Evolutionary conservation across 2,888 invertebrate genomes (phyloP).

Genomic region (Noctua fimbriata): DNA sequence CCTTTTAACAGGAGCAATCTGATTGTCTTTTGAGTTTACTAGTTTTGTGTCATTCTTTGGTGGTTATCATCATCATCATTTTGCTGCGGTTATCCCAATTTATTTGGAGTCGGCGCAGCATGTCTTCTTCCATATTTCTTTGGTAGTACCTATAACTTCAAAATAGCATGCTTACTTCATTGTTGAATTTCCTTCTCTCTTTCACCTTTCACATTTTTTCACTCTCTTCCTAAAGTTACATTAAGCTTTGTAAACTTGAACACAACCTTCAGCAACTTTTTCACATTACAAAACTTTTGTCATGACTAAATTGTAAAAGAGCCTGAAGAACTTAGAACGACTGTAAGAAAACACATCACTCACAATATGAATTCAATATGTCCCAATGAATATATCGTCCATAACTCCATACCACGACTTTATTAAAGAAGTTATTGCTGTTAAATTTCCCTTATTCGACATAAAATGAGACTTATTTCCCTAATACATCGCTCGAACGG

Average conservation of each 20-base stretch:
- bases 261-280: neutral
- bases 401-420: conserved; percentile 65
- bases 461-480: conserved; percentile 84
- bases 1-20: conserved; percentile 19
- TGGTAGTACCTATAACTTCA: no score
- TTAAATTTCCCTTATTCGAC: conserved; percentile 78
- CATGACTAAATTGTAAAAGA: neutral
- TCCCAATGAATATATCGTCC: conserved; percentile 66
- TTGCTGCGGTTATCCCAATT: no score
- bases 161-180: neutral
- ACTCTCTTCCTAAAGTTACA: no score
- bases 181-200: neutral
- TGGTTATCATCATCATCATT: no score
- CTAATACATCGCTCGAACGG: conserved; percentile 78
- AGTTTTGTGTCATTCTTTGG: conserved; percentile 3
- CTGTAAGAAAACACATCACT: conserved; percentile 25
- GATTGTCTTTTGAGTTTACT: conserved; percentile 34
- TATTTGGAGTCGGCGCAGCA: no score
- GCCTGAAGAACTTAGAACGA: neutral
- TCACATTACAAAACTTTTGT: neutral
- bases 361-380: conserved; percentile 62
- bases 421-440: conserved; percentile 74
- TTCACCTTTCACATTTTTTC: neutral
- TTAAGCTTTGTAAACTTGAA: neutral
- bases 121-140: no score